Conservation (phyloP, 2,113 vertebrate species). For the Archocentrus centrarchus region DNA sequence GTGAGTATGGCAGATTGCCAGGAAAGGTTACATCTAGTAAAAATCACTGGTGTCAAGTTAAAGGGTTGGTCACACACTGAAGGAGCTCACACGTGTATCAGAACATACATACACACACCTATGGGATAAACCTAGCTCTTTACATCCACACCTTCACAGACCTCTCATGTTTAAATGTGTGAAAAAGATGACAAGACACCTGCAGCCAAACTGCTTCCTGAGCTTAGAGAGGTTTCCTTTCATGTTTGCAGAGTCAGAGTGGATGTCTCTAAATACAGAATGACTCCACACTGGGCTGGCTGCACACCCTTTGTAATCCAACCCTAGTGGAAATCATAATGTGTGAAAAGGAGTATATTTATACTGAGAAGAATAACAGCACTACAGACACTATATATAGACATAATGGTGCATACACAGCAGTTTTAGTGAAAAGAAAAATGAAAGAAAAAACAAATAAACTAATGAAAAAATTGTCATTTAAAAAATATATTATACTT, state of each 20-base stretch:
- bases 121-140: background rate
- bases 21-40: constrained; percentile 45
- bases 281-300: constrained; percentile 33
- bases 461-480: background rate
- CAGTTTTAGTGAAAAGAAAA: background rate
- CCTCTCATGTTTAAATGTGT: constrained; percentile 67
- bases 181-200: constrained; percentile 60
- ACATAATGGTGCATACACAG: background rate
- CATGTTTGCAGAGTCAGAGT: constrained; percentile 29
- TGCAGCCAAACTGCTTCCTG: constrained; percentile 60
- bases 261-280: constrained; percentile 21
- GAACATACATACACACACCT: background rate
- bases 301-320: constrained; percentile 66
- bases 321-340: constrained; percentile 62
- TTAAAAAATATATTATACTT: background rate
- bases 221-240: constrained; percentile 54
- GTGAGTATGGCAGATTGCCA: constrained; percentile 46
- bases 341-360: constrained; percentile 72
- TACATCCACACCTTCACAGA: constrained; percentile 28
- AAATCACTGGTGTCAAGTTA: constrained; percentile 55
- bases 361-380: constrained; percentile 61
- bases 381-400: constrained; percentile 11
- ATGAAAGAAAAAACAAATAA: no score
- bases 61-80: constrained; percentile 11
- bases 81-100: constrained; percentile 9